Evolutionary conservation across 2,888 invertebrate genomes (phyloP).

Genomic region (Agriopis aurantiaria): DNA sequence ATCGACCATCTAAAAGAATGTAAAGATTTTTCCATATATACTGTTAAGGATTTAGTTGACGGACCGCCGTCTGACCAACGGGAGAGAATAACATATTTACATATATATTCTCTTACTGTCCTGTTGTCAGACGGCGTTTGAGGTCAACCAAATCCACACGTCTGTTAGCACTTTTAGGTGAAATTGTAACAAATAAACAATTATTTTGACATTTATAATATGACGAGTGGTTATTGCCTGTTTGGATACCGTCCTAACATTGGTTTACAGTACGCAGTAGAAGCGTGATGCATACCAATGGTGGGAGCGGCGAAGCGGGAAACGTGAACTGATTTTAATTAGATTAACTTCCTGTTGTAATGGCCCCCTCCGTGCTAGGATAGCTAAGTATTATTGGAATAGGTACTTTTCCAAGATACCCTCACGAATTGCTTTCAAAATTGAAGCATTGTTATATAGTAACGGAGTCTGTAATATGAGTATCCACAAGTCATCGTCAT

Average conservation of each 20-base stretch:
- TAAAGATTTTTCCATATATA: too few relatives aligned
- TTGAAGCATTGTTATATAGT: neutral
- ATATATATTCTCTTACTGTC: too few relatives aligned
- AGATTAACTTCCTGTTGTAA: constrained; percentile 58
- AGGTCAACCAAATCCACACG: too few relatives aligned
- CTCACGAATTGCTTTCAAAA: neutral
- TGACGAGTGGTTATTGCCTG: constrained; percentile 3
- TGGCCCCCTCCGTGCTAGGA: constrained; percentile 12
- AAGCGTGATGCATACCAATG: constrained; percentile 31
- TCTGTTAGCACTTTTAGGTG: too few relatives aligned
- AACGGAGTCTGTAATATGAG: too few relatives aligned
- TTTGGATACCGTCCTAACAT: constrained; percentile 15
- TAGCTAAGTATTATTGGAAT: neutral
- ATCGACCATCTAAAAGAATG: too few relatives aligned
- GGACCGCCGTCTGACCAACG: too few relatives aligned
- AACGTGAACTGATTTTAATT: constrained; percentile 64
- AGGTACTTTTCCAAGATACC: neutral
- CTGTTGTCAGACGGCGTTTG: too few relatives aligned
- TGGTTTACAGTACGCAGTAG: constrained; percentile 13
- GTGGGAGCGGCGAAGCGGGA: constrained; percentile 34
- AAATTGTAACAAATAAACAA: neutral
- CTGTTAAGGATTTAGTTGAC: too few relatives aligned
- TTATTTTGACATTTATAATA: too few relatives aligned
- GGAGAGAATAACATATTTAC: too few relatives aligned
- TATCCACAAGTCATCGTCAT: too few relatives aligned